A percentile compares a stretch with the other conserved stretches of the same genome.
Evolutionary conservation across 2,113 vertebrate genomes (phyloP).

Genomic region (Raja brachyura): DNA sequence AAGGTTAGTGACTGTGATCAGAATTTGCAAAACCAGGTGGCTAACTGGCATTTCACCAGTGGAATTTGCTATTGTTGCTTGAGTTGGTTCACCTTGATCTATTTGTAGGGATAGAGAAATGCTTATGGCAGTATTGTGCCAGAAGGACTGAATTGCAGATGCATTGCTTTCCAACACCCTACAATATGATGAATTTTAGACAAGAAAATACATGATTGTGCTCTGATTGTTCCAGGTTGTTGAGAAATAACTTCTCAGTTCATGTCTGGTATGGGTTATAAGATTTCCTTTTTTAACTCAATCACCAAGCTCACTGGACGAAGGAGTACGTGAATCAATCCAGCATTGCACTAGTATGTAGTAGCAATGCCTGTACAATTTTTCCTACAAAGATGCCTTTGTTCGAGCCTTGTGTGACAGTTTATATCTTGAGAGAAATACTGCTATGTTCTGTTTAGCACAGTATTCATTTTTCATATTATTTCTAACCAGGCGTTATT

Average conservation of each 20-base stretch:
- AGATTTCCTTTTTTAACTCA: too few species aligned
- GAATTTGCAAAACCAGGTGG: neutral
- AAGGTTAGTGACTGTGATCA: neutral
- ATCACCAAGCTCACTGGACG: too few species aligned
- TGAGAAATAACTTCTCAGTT: neutral
- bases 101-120: neutral
- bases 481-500: neutral
- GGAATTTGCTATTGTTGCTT: neutral
- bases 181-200: neutral
- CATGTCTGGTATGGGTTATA: neutral
- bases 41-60: neutral
- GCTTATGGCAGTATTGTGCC: neutral
- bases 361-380: neutral
- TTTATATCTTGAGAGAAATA: neutral
- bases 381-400: neutral
- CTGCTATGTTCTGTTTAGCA: neutral
- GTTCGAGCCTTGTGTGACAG: neutral
- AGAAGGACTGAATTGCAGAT: neutral
- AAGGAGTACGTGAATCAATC: neutral
- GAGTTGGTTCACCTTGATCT: neutral
- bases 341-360: neutral
- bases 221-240: neutral
- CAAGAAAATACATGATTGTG: neutral
- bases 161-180: neutral
- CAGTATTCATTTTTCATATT: neutral